Evolutionary conservation across 2,113 vertebrate genomes (phyloP).

Genomic region (Pollachius pollachius): DNA sequence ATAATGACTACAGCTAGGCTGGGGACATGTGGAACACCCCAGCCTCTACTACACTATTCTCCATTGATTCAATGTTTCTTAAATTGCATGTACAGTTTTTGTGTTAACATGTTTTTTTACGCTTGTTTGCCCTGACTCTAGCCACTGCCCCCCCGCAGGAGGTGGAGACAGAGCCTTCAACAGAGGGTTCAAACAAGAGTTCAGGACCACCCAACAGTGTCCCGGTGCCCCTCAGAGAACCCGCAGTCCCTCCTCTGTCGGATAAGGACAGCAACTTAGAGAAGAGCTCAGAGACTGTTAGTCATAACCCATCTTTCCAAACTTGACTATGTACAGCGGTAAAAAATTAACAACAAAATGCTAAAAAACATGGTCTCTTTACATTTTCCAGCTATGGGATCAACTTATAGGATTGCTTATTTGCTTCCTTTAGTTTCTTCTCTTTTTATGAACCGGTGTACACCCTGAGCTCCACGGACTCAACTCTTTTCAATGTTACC

Average conservation of each 20-base stretch:
- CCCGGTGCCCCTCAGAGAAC: conserved; percentile 77
- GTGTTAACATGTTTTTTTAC: neutral
- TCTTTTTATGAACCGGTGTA: neutral
- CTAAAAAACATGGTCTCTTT: conserved; percentile 7
- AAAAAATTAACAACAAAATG: conserved; percentile 33
- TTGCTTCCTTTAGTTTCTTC: neutral
- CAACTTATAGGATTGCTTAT: neutral
- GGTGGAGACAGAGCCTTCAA: conserved; percentile 80
- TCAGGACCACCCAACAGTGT: conserved; percentile 71
- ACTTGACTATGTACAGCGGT: conserved; percentile 63
- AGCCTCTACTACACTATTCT: too few relatives aligned
- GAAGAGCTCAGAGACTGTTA: conserved; percentile 86
- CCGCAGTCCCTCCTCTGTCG: conserved; percentile 67
- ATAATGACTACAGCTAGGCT: too few relatives aligned
- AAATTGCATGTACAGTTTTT: too few relatives aligned
- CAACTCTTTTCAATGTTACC: too few relatives aligned
- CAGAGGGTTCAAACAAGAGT: conserved; percentile 81
- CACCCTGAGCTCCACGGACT: neutral
- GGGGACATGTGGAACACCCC: too few relatives aligned
- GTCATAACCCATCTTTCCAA: conserved; percentile 62
- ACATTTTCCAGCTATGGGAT: neutral
- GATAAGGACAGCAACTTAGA: conserved; percentile 84
- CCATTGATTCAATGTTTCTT: too few relatives aligned
- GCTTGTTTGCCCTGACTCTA: conserved; percentile 47
- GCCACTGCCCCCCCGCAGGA: conserved; percentile 94